Percentiles rank a stretch among this genome's conserved stretches.
Evolutionary conservation across 2,797 vertebrate genomes (phyloP).

Genomic region (Capromys pilorides): DNA sequence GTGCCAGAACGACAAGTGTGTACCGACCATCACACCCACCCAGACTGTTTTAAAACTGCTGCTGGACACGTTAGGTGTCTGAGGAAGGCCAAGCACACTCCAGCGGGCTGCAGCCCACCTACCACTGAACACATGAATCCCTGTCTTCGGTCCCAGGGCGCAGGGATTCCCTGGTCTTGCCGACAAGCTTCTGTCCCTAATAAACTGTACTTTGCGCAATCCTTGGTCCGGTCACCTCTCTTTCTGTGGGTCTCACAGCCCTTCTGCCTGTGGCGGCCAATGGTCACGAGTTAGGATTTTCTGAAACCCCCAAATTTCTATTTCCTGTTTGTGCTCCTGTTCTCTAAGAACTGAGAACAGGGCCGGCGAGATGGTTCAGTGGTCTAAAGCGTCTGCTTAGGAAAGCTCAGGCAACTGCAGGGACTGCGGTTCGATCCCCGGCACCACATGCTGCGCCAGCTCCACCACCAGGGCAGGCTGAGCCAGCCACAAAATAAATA

Average conservation of each 20-base stretch:
- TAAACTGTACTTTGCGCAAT: neutral
- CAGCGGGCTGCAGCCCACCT: neutral
- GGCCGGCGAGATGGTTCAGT: too few species aligned
- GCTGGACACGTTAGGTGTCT: neutral
- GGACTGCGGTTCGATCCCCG: too few species aligned
- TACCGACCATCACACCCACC: neutral
- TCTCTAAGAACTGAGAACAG: neutral
- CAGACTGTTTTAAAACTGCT: neutral
- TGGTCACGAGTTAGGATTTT: neutral
- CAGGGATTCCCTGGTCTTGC: neutral
- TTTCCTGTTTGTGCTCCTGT: neutral
- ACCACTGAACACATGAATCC: neutral
- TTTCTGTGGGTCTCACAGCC: too few species aligned
- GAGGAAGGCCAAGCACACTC: neutral
- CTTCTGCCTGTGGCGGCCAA: neutral
- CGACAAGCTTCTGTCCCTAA: neutral
- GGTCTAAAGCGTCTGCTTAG: too few species aligned
- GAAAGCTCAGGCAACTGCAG: too few species aligned
- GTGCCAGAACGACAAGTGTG: neutral
- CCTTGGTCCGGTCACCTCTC: neutral
- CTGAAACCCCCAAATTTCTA: neutral
- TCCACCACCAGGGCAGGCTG: too few species aligned
- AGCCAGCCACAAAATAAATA: too few species aligned
- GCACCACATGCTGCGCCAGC: too few species aligned
- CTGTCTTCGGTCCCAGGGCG: neutral